Base-by-base conservation (phyloP, 2,797 vertebrate species). In the Petrocephalus schoutedeni region DNA sequence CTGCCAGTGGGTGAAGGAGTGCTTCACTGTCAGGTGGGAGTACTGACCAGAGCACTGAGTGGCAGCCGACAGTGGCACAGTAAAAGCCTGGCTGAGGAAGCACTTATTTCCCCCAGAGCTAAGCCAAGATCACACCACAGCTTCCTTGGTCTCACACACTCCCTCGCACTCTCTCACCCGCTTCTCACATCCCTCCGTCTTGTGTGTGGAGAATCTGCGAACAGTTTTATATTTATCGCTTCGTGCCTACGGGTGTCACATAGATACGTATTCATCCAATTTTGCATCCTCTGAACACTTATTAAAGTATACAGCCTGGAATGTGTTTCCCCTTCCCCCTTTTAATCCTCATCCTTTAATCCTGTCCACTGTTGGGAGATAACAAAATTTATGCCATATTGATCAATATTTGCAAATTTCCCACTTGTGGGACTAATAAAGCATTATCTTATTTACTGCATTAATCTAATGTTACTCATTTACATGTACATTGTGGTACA, bases 281-380 rank as follows among this genome's bases (percentile, higher is more conserved):
- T 77, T 77, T 41, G 71, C 71, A 45, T 77, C 71, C 16, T 77
- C 71, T 77, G 71, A 74, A 74, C 71, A 74, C 71, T 45, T 16
- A 74, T 74, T 16, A 19, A 45, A 74, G 36, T n/a, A 45, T 45
- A 32, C 23, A 67, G 23, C 61, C 61, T 32, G 61, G 10, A 32
- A 32, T 67, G 64, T 16, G 28, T 71, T 14, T 36, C 23, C 3
- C 28, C 61, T 67, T 32, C 12, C 64, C 64, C 64, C 5, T 36
- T 51, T 51, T 5, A 51, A 51, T 4, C 49, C 7, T 51, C 49
- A 51, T 28, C 28, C 28, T 28, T 28, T 28, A 28, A 28, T 28
- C 28, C 28, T 28, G 28, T 28, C 28, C 28, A 28, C 28, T 28
- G 28, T 28, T 28, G 28, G 54, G 14, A 57, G 9, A 57, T 57